Conservation (phyloP, 2,888 invertebrate species). For the Pediacus dermestoides region DNA sequence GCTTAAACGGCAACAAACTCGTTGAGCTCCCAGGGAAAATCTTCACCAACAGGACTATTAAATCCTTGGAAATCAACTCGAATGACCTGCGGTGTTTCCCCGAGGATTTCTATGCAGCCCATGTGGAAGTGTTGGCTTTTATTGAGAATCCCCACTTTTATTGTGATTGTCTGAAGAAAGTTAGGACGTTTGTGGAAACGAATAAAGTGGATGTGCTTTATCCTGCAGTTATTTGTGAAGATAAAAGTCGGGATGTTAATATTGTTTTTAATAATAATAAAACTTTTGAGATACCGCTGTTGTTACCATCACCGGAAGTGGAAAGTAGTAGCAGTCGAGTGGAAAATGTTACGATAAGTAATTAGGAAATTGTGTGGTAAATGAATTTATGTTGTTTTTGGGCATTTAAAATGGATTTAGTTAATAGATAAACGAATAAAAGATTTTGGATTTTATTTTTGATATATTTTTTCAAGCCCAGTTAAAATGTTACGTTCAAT, state of each 20-base stretch:
- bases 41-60: slow-evolving; percentile 33
- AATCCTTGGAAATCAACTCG: slow-evolving; percentile 33
- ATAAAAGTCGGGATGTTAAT: slow-evolving; percentile 28
- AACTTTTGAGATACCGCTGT: slow-evolving; percentile 33
- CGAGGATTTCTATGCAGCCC: slow-evolving; percentile 26
- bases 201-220: slow-evolving; percentile 32
- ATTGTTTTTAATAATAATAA: slow-evolving; percentile 34
- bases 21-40: slow-evolving; percentile 26
- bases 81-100: slow-evolving; percentile 37
- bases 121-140: slow-evolving; percentile 31
- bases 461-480: no score
- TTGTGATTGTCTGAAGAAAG: slow-evolving; percentile 38
- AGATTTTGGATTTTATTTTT: no score
- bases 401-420: no score
- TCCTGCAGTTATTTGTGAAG: slow-evolving; percentile 35
- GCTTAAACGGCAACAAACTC: slow-evolving; percentile 37
- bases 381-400: no score
- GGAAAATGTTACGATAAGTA: no score
- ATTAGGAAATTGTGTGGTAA: no score
- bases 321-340: no score
- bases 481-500: no score
- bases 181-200: slow-evolving; percentile 33
- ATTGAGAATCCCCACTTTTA: slow-evolving; percentile 35
- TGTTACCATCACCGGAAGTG: slow-evolving; percentile 20
- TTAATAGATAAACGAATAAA: no score